Conservation (phyloP, 2,113 vertebrate genomes). For the Brachionichthys hirsutus region DNA sequence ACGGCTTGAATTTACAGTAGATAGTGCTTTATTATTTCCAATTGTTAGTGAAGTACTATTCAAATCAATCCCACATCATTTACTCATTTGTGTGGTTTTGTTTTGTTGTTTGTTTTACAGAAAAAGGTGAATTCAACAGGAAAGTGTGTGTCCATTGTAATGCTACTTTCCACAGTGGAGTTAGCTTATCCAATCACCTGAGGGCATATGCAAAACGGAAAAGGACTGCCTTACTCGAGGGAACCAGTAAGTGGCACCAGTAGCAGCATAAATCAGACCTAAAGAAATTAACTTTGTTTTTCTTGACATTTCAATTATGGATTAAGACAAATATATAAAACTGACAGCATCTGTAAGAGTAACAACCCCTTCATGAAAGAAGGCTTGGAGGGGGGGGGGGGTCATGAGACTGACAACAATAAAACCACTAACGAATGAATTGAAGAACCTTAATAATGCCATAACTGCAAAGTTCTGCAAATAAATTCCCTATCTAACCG, state of each 20-base stretch:
- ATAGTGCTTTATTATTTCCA: no score
- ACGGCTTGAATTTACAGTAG: no score
- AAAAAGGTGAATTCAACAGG: constrained; percentile 85
- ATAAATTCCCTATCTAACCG: no score
- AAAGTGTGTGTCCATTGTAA: constrained; percentile 91
- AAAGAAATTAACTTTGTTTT: neutral
- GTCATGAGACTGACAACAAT: constrained; percentile 1
- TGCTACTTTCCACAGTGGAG: constrained; percentile 92
- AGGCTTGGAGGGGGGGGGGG: neutral
- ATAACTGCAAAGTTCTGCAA: neutral
- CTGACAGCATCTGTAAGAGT: neutral
- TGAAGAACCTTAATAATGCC: neutral
- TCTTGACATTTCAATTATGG: constrained; percentile 31
- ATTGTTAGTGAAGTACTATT: no score
- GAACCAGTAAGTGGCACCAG: constrained; percentile 85
- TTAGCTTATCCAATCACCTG: constrained; percentile 95
- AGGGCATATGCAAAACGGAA: constrained; percentile 92
- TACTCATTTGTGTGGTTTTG: neutral
- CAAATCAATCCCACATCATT: neutral
- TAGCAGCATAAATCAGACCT: constrained; percentile 1
- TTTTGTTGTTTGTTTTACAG: constrained; percentile 71
- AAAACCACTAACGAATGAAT: neutral
- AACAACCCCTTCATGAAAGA: constrained; percentile 5
- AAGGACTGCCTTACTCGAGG: constrained; percentile 89
- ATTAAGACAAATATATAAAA: no score